Base-by-base conservation (phyloP, 2,113 vertebrate genomes). In the Narcine bancroftii region DNA sequence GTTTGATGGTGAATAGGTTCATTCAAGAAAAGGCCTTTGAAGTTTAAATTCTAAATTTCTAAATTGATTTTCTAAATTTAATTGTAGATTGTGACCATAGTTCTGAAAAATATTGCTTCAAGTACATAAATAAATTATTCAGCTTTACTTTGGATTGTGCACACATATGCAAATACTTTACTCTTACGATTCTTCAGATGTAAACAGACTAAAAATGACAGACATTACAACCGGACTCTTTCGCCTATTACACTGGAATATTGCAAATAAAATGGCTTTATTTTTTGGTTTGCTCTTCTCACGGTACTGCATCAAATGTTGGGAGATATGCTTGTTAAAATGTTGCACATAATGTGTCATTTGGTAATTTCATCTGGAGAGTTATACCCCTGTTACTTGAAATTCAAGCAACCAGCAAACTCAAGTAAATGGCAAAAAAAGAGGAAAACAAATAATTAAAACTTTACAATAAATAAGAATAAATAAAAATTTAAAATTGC, bases 61-160 rank as follows among this genome's bases (percentile, higher is more conserved):
- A n/a, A n/a, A 71, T 91, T 56, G 47, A 2, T 9, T 89, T 89
- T 89, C 39, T 47, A 91, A 45, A 89, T 89, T 65, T 89, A 13
- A 66, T 69, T 66, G 60, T 4, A 91, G 29, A 53, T 45, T 69
- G 45, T 87, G n/a, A 36, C n/a, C 33, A 85, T 24, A 69, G 26
- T 33, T 66, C 71, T 45, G 89, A 91, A 47, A 47, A 91, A 45
- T 39, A 11, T 36, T 89, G 24, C 17, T 29, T 91, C 1, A 47
- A 47, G 1, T 42, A 47, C n/a, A 24, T 33, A 69, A 66, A 33
- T 91, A 69, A 21, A 66, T 69, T 45, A 47, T 45, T 69, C 26
- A n/a, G 24, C 42, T 69, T 60, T 60, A 7, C 56, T 53, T n/a
- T 65, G 42, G 85, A 19, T 39, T 7, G 21, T 89, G 5, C n/a